Evolutionary conservation across 2,797 vertebrate species (phyloP).

Genomic region (Naso thynnoides): DNA sequence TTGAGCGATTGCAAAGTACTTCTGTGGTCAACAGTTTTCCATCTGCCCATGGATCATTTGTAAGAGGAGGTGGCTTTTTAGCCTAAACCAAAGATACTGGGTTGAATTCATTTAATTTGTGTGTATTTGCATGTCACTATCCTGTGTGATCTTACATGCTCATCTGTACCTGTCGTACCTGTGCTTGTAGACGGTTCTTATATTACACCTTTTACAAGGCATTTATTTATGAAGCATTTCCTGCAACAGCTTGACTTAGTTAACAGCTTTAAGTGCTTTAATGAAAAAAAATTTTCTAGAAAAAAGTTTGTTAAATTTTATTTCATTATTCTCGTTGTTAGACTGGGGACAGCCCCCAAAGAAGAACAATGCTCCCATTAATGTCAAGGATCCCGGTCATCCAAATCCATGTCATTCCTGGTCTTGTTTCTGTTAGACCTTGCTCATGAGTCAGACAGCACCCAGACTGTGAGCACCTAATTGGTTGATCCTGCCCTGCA

Average conservation of each 20-base stretch:
- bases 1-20: conserved; percentile 30
- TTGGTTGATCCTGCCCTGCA: no score
- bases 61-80: conserved; percentile 24
- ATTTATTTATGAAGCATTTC: background rate
- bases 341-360: no score
- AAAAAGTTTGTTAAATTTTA: no score
- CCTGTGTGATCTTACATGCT: background rate
- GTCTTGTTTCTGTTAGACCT: no score
- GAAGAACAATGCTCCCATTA: no score
- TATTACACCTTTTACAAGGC: background rate
- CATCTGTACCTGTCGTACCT: background rate
- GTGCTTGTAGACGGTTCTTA: background rate
- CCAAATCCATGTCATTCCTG: no score
- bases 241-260: background rate
- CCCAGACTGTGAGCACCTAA: no score
- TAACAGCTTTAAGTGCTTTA: background rate
- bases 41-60: conserved; percentile 36
- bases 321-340: no score
- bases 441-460: no score
- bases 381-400: no score
- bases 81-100: conserved; percentile 4
- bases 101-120: conserved; percentile 20
- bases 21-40: conserved; percentile 18
- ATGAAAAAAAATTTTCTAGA: no score
- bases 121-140: conserved; percentile 22